phyloP scores from a whole-genome alignment of 2,797 vertebrate species.

The Potorous gilbertii region DNA sequence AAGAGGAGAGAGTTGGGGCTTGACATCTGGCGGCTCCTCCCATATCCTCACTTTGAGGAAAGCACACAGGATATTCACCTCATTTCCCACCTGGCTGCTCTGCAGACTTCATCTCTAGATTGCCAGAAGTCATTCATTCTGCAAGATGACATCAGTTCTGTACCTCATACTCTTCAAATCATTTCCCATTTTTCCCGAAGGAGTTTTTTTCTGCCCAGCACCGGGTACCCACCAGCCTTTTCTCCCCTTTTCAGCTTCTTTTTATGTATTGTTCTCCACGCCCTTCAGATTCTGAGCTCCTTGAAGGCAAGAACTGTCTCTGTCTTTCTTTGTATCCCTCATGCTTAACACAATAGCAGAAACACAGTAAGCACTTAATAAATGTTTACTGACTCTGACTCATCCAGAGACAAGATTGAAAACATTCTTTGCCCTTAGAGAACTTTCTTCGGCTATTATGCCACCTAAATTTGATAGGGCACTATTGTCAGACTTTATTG shows the following conservation, averaged over 20 bases:
- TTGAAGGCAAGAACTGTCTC: not conserved
- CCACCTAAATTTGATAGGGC: not conserved
- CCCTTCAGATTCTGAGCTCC: not conserved
- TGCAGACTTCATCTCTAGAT: not conserved
- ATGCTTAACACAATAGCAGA: not conserved
- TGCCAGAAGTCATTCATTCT: not conserved
- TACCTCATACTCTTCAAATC: not conserved
- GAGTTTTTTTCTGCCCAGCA: not conserved
- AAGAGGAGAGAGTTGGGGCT: not conserved
- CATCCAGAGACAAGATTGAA: not conserved
- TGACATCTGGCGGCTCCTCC: not conserved
- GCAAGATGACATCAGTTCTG: not conserved
- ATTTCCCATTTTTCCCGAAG: not conserved
- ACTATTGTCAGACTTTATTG: not conserved
- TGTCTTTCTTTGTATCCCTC: not conserved
- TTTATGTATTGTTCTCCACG: not conserved
- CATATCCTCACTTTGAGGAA: not conserved
- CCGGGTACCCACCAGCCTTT: not conserved
- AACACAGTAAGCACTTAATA: not conserved
- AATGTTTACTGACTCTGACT: not conserved
- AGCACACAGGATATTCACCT: not conserved
- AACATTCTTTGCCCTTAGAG: constrained; percentile 11
- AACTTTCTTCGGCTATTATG: not conserved
- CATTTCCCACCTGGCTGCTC: not conserved
- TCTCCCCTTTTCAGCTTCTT: not conserved